A percentile compares a stretch with the other conserved stretches of the same genome.
Evolutionary conservation across 2,797 vertebrate genomes (phyloP).

Genomic region (Aplochiton taeniatus): DNA sequence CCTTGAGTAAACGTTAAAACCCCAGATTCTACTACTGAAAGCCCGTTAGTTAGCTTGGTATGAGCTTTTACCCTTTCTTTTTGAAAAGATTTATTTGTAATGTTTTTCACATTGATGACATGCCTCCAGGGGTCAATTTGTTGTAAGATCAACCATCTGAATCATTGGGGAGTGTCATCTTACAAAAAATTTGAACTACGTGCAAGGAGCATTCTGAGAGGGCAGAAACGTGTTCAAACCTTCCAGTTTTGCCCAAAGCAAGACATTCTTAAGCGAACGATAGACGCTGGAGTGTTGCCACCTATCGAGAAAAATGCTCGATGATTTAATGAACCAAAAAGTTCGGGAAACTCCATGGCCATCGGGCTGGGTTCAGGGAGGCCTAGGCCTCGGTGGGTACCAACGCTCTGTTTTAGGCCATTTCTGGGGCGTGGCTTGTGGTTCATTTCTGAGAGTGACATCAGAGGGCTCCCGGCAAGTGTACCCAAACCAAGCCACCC

Average conservation of each 20-base stretch:
- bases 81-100: too few relatives aligned
- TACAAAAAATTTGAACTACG: slow-evolving; percentile 33
- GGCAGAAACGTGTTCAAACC: slow-evolving; percentile 37
- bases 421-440: slow-evolving; percentile 37
- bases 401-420: not conserved
- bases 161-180: slow-evolving; percentile 18
- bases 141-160: not conserved
- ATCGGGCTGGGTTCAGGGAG: not conserved
- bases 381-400: not conserved
- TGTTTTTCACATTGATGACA: too few relatives aligned
- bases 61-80: too few relatives aligned
- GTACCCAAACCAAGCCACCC: too few relatives aligned
- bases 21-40: too few relatives aligned
- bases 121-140: too few relatives aligned
- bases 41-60: too few relatives aligned
- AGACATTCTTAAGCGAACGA: slow-evolving; percentile 48
- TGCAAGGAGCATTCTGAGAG: slow-evolving; percentile 14
- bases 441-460: slow-evolving; percentile 55
- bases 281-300: slow-evolving; percentile 49
- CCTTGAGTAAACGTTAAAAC: too few relatives aligned
- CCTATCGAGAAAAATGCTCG: slow-evolving; percentile 25
- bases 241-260: slow-evolving; percentile 44
- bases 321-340: slow-evolving; percentile 28
- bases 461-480: slow-evolving; percentile 22
- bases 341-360: not conserved